A percentile compares a stretch with the other conserved stretches of the same genome.
Conservation (phyloP, 2,888 invertebrate genomes). For the Epistrophe eligans region DNA sequence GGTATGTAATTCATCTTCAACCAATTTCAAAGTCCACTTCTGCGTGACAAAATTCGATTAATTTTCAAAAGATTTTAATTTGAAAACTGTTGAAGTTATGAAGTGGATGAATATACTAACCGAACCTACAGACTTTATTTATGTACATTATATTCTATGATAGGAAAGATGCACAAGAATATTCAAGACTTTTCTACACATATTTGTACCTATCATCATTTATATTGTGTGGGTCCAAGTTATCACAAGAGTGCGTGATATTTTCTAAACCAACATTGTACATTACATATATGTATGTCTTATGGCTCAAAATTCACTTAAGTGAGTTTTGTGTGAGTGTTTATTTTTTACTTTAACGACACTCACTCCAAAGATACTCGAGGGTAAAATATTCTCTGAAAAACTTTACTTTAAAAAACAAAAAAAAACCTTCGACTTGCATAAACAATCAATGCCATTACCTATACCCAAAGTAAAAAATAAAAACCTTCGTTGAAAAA, state of each 20-base stretch:
- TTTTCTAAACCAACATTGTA: background rate
- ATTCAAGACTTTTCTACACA: background rate
- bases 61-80: constrained; percentile 21
- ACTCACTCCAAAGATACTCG: constrained; percentile 16
- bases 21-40: constrained; percentile 13
- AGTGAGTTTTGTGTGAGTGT: constrained; percentile 15
- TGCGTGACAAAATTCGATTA: constrained; percentile 14
- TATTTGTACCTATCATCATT: no score
- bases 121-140: no score
- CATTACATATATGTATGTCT: background rate
- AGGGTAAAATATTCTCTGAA: constrained; percentile 20
- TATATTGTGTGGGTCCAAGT: background rate
- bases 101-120: background rate
- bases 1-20: background rate
- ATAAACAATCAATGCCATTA: constrained; percentile 32
- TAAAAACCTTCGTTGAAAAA: constrained; percentile 4
- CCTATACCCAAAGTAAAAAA: background rate
- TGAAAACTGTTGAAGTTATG: constrained; percentile 21
- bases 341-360: constrained; percentile 30
- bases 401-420: constrained; percentile 23
- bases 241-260: background rate
- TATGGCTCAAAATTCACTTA: constrained; percentile 29
- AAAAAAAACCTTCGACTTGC: constrained; percentile 44
- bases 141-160: no score
- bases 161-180: background rate